A percentile compares a stretch with the other conserved stretches of the same genome.
Evolutionary conservation across 2,888 invertebrate species (phyloP).

Genomic region (Nephrotoma flavescens): DNA sequence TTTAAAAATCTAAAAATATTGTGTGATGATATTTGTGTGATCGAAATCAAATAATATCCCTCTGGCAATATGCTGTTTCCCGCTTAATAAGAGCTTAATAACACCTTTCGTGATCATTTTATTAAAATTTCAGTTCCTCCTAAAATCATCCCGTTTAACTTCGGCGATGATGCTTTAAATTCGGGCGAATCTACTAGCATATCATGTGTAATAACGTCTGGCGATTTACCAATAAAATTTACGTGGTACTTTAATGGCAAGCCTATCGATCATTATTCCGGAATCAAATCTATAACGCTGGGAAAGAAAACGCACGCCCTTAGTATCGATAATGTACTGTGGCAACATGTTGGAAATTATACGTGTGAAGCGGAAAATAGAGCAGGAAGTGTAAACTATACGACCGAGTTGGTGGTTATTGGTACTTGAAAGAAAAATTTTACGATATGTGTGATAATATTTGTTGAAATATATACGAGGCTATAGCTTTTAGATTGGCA

Average conservation of each 20-base stretch:
- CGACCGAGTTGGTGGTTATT: conserved; percentile 49
- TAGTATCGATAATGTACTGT: conserved; percentile 44
- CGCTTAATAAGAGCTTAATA: conserved; percentile 17
- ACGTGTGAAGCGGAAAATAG: conserved; percentile 41
- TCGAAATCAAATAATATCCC: too few species aligned
- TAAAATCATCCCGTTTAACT: conserved; percentile 53
- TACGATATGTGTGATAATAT: neutral
- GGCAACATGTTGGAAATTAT: conserved; percentile 56
- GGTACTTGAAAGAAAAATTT: conserved; percentile 30
- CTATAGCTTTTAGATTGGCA: too few species aligned
- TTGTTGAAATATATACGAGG: neutral
- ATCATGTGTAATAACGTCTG: conserved; percentile 42
- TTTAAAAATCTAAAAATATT: conserved; percentile 15
- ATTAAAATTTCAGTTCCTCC: conserved; percentile 43
- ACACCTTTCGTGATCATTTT: conserved; percentile 23
- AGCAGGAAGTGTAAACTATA: conserved; percentile 45
- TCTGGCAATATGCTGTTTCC: too few species aligned
- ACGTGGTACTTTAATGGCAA: conserved; percentile 49
- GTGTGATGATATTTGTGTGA: conserved; percentile 20
- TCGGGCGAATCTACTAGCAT: conserved; percentile 47
- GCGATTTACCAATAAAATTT: conserved; percentile 51
- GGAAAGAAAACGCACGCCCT: conserved; percentile 45
- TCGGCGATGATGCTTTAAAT: conserved; percentile 51
- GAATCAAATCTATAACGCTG: conserved; percentile 32
- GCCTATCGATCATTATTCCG: conserved; percentile 32